A percentile compares a stretch with the other conserved stretches of the same genome.
Evolutionary conservation across 1,140 invertebrate species (phyloP).

Genomic region (Stratiolaelaps scimitus): DNA sequence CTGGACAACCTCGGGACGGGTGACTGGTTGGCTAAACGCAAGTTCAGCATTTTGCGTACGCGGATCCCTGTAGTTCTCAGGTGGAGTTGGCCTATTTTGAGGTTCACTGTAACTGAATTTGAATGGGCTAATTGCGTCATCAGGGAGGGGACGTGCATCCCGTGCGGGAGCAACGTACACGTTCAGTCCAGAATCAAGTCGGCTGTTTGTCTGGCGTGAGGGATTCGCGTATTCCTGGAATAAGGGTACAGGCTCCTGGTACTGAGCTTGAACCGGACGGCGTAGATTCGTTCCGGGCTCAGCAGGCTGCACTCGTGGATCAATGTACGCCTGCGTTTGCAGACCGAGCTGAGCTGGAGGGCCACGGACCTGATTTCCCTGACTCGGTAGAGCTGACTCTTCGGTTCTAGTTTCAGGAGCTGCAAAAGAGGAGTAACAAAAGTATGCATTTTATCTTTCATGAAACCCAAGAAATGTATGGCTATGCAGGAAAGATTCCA

Average conservation of each 20-base stretch:
- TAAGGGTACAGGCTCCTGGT: background rate
- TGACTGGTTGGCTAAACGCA: background rate
- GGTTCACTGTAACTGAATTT: conserved; percentile 22
- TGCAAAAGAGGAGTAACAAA: too few species aligned
- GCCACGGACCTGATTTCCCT: background rate
- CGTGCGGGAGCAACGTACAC: conserved; percentile 12
- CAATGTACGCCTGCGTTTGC: conserved; percentile 4
- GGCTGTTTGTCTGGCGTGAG: background rate
- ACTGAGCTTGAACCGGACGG: conserved; percentile 1
- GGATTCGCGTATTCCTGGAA: conserved; percentile 22
- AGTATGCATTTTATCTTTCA: too few species aligned
- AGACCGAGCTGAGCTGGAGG: background rate
- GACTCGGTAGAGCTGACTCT: background rate
- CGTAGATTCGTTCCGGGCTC: conserved; percentile 16
- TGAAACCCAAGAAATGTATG: too few species aligned
- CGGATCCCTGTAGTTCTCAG: conserved; percentile 1
- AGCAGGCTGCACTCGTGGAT: background rate
- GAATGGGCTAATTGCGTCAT: conserved; percentile 22
- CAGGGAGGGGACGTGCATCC: background rate
- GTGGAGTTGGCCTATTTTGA: background rate
- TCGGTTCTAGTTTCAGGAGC: background rate
- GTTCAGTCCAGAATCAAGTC: conserved; percentile 6
- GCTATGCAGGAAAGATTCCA: too few species aligned
- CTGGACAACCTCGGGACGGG: background rate
- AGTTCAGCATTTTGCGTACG: background rate